Percentiles rank a stretch among this genome's conserved stretches.
Evolutionary conservation across 2,888 invertebrate species (phyloP).

Genomic region (Pheosia tremula): DNA sequence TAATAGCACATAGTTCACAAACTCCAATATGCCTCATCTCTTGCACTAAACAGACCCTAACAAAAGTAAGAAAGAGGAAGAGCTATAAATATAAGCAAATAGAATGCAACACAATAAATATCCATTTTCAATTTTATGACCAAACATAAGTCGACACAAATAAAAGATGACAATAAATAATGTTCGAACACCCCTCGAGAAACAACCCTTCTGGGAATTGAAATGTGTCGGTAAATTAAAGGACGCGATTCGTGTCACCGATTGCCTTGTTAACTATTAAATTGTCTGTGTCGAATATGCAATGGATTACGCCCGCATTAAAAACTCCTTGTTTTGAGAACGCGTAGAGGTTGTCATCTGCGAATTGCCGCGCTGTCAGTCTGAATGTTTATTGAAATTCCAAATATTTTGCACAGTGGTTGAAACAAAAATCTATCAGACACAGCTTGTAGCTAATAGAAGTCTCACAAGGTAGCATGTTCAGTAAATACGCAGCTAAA

Average conservation of each 20-base stretch:
- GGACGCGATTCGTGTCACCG: slow-evolving; percentile 13
- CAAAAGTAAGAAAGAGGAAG: not conserved
- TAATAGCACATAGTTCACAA: not conserved
- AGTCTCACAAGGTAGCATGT: too few species aligned
- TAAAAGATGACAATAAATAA: slow-evolving; percentile 38
- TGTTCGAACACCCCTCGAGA: slow-evolving; percentile 20
- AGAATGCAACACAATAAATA: slow-evolving; percentile 34
- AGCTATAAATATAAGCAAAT: not conserved
- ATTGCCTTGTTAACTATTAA: slow-evolving; percentile 12
- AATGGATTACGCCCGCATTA: slow-evolving; percentile 35
- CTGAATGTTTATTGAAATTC: too few species aligned
- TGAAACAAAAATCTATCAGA: too few species aligned
- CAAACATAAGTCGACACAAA: slow-evolving; percentile 35
- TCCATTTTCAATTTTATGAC: slow-evolving; percentile 42
- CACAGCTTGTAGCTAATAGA: too few species aligned
- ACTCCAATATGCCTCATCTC: not conserved
- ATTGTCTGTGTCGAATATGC: slow-evolving; percentile 10
- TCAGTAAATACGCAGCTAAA: too few species aligned
- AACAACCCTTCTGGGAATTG: slow-evolving; percentile 38
- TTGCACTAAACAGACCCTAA: not conserved
- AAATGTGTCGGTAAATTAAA: slow-evolving; percentile 24
- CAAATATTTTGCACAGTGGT: too few species aligned
- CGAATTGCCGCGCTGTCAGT: too few species aligned
- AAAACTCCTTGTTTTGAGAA: not conserved
- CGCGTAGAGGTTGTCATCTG: too few species aligned